Evolutionary conservation across 2,797 vertebrate species (phyloP), one percentile per base, ranked within the genome.

Genomic region (Fundulus diaphanus): DNA sequence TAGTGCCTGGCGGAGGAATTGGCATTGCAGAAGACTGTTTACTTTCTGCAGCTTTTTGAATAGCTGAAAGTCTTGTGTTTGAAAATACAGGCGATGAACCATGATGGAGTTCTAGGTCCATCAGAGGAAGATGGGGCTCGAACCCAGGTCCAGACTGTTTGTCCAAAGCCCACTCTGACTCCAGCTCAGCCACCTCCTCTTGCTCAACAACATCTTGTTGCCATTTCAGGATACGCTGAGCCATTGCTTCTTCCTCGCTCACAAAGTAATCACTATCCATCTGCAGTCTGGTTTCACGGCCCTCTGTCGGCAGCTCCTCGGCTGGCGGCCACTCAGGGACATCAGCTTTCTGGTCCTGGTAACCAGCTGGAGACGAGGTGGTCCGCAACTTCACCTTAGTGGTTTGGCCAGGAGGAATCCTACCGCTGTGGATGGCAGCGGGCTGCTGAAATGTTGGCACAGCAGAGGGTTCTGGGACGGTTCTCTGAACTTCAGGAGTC

Each of bases 161-260:
- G 70, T 86, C 87, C 74, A 92, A 71, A 72, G 93, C 68, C 95
- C 94, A 96, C 42, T 91, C 92, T 20, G 95, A 89, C 79, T 96
- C 95, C 12, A 94, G 77, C 77, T 95, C 94, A 82, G 89, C 87
- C 40, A 90, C 92, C 84, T 95, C 94, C 51, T 95, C 95, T 79
- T 92, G 95, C 76, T 96, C 93, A 7, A 89, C 86, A 81, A 85
- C 83, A 72, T 95, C 95, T 75, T 95, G 82, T 81, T 95, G 94
- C 95, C 94, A 95, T 86, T 95, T 95, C 35, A 94, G 85, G 27
- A 95, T 93, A 24, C 94, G 94, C 73, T 95, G 94, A 84, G 94
- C 94, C 72, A 94, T 70, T 16, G 95, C 95, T 71, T 93, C 94
- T 72, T 96, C 93, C 80, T 96, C 95, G 68, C 91, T 95, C 29